Conservation (phyloP, 2,113 vertebrate species). For the Apodemus sylvaticus region DNA sequence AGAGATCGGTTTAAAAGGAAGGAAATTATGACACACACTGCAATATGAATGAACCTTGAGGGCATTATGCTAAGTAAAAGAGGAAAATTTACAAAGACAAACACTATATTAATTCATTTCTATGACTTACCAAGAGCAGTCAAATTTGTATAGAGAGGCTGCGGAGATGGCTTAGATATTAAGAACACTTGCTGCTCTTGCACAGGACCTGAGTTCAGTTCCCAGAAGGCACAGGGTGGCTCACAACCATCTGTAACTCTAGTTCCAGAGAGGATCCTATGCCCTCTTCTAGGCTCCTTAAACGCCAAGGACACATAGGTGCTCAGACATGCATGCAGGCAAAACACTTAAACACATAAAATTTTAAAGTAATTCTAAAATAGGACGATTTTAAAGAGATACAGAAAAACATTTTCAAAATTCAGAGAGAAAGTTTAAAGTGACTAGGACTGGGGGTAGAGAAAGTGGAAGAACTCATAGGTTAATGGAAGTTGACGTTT, state of each 20-base stretch:
- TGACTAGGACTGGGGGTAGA: not conserved
- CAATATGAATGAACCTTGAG: not conserved
- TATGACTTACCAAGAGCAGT: not conserved
- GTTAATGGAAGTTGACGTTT: not conserved
- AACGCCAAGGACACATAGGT: not conserved
- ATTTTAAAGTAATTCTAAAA: not conserved
- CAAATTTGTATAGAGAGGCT: not conserved
- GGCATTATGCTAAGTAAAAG: not conserved
- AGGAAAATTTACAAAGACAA: not conserved
- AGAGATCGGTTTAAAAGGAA: not conserved
- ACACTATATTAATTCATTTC: not conserved
- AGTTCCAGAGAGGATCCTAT: not conserved
- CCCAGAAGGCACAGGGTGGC: not conserved
- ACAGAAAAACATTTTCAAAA: not conserved
- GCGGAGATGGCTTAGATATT: no score
- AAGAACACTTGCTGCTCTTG: not conserved
- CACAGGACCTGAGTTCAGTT: not conserved
- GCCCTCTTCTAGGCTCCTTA: not conserved
- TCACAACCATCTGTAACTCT: not conserved
- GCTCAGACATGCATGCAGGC: no score
- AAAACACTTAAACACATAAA: not conserved
- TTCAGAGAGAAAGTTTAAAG: not conserved
- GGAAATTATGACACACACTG: not conserved
- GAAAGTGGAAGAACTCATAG: not conserved
- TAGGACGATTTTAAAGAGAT: not conserved